Evolutionary conservation across 2,113 vertebrate species (phyloP).

Genomic region (human (Homo sapiens)): GRCh38 chr5:140310001-140310500

Average conservation of each 20-base stretch:
- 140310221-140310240: background rate
- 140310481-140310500: too few species aligned
- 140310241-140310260: constrained; percentile 22
- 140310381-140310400: too few species aligned
- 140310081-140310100: background rate
- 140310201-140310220: background rate
- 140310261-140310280: background rate
- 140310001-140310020: background rate
- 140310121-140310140: background rate
- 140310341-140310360: background rate
- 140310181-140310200: background rate
- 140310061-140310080: background rate
- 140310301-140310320: background rate
- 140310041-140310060: background rate
- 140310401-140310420: too few species aligned
- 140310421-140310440: too few species aligned
- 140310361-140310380: too few species aligned
- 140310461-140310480: too few species aligned
- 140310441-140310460: too few species aligned
- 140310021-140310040: background rate
- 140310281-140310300: background rate
- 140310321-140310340: constrained; percentile 27
- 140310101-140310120: background rate
- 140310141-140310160: background rate
- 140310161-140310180: background rate